phyloP scores from a whole-genome alignment of 53 echinoderm and acorn worm genomes.

The Paracentrotus lividus region DNA sequence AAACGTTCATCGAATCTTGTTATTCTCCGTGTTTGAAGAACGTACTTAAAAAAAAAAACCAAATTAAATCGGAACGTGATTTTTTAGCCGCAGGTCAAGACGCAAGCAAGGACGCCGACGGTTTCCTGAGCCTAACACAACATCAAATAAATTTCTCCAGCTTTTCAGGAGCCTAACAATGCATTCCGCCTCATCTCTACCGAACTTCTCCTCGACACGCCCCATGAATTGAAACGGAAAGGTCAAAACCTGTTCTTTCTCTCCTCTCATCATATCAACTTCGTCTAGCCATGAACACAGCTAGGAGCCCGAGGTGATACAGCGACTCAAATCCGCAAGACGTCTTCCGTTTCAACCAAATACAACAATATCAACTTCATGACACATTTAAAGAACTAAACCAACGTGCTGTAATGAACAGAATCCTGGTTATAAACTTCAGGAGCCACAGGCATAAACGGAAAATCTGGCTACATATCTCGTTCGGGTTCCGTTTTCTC shows the following conservation, averaged over 20 bases:
- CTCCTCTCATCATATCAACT: constrained; percentile 60
- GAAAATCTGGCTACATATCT: constrained; percentile 70
- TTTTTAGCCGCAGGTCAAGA: not conserved
- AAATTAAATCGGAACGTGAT: too few species aligned
- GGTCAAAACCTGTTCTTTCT: constrained; percentile 61
- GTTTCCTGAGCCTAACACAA: not conserved
- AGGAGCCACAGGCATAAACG: constrained; percentile 81
- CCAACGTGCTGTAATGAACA: constrained; percentile 19
- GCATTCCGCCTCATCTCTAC: constrained; percentile 39
- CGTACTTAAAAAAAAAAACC: too few species aligned
- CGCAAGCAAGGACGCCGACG: not conserved
- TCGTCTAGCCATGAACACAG: constrained; percentile 85
- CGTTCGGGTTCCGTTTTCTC: constrained; percentile 71
- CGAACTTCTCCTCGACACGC: too few species aligned
- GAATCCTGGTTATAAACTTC: constrained; percentile 69
- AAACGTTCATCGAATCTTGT: too few species aligned
- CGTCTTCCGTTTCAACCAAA: constrained; percentile 71
- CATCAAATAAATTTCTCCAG: not conserved
- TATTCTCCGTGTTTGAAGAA: too few species aligned
- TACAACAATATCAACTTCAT: constrained; percentile 72
- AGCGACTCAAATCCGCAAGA: constrained; percentile 78
- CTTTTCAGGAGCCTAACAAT: constrained; percentile 47
- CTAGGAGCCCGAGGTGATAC: constrained; percentile 90
- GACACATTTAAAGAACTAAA: constrained; percentile 78
- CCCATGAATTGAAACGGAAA: not conserved